Conservation (phyloP, 2,113 vertebrate genomes). For the Machaerirhynchus nigripectus region DNA sequence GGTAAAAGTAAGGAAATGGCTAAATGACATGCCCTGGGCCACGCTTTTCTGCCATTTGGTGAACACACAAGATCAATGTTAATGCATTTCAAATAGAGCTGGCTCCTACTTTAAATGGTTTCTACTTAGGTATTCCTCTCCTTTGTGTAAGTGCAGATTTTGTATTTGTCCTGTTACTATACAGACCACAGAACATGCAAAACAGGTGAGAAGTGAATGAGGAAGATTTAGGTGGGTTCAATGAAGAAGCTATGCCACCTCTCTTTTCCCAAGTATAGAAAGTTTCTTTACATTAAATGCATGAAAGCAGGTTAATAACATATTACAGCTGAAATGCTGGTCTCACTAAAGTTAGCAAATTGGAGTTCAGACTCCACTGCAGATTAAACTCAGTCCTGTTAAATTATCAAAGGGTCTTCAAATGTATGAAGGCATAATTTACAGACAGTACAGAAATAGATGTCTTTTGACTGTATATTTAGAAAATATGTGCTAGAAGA, state of each 20-base stretch:
- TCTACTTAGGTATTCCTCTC: constrained; percentile 12
- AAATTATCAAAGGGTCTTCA: background rate
- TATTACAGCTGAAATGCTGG: constrained; percentile 27
- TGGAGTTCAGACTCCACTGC: background rate
- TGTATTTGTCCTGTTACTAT: constrained; percentile 1
- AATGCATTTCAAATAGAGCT: constrained; percentile 56
- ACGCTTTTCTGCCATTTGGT: constrained; percentile 23
- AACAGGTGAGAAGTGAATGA: background rate
- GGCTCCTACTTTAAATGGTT: constrained; percentile 15
- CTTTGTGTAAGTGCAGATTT: constrained; percentile 46
- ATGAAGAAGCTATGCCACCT: constrained; percentile 4
- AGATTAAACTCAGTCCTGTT: background rate
- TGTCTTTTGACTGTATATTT: background rate
- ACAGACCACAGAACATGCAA: constrained; percentile 32
- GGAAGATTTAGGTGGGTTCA: background rate
- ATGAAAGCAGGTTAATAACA: constrained; percentile 20
- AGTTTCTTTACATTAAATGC: constrained; percentile 18
- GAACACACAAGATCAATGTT: background rate
- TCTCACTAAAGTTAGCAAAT: constrained; percentile 14
- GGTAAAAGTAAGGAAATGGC: background rate
- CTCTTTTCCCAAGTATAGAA: constrained; percentile 1
- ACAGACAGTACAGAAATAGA: background rate
- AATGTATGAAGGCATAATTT: background rate
- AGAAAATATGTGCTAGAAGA: background rate
- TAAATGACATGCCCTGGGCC: constrained; percentile 1